phyloP scores from a whole-genome alignment of 1,140 invertebrate genomes.

The Choristoneura fumiferana region DNA sequence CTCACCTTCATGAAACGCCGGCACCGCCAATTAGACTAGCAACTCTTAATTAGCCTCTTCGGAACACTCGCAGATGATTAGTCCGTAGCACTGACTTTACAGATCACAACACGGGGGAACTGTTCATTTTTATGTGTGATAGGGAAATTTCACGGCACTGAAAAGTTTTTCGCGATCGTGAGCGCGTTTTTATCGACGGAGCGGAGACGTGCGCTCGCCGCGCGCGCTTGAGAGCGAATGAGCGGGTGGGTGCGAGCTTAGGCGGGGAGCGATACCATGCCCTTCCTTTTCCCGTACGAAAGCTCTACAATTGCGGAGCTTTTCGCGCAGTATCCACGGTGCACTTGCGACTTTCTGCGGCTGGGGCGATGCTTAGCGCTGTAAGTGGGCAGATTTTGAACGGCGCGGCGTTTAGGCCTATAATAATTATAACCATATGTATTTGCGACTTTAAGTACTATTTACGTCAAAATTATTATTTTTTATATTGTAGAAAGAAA shows the following conservation, averaged over 20 bases:
- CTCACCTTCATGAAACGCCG: constrained; percentile 77
- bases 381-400: constrained; percentile 74
- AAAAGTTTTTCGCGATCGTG: constrained; percentile 74
- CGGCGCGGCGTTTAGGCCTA: constrained; percentile 73
- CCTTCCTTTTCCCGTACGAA: constrained; percentile 66
- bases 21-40: constrained; percentile 73
- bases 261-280: constrained; percentile 49
- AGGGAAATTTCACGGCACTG: constrained; percentile 52
- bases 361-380: constrained; percentile 53
- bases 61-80: constrained; percentile 50
- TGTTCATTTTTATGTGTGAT: constrained; percentile 51
- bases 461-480: too few relatives aligned
- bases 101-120: constrained; percentile 51
- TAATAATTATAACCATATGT: constrained; percentile 27
- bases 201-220: constrained; percentile 33
- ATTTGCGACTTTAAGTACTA: too few relatives aligned
- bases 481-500: too few relatives aligned
- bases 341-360: constrained; percentile 38
- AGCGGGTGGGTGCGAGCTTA: constrained; percentile 25
- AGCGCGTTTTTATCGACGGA: constrained; percentile 46
- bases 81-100: constrained; percentile 55
- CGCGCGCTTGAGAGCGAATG: constrained; percentile 23
- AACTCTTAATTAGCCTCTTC: constrained; percentile 70
- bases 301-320: constrained; percentile 60
- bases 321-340: constrained; percentile 46